Evolutionary conservation across 2,113 vertebrate species (phyloP), one percentile per base, ranked within the genome.

Genomic region (Dicentrarchus labrax): DNA sequence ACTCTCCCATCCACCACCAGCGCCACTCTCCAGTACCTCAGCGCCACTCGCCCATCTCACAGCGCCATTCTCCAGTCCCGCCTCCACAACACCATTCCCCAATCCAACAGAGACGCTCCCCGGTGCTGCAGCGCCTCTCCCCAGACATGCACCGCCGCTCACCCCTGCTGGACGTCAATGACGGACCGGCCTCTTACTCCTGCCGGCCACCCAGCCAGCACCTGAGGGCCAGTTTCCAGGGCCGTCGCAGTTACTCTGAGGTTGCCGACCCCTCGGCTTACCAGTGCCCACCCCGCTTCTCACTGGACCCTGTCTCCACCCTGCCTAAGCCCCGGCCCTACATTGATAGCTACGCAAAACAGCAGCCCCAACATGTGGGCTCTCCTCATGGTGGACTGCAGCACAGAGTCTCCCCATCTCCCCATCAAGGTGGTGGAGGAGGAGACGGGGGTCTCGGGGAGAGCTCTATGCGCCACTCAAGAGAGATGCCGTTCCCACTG

Each of bases 231-330:
- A 97, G 97, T 80, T 99, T 99, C 95, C 98, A 98, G 83, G 97
- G 97, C 9, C 97, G 97, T 0, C 96, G 98, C 67, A 99, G 98
- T 86, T 99, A 99, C 94, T 99, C 98, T 0, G 98, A 99, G 94
- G 96, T 98, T 56, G 95, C 95, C 0, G 97, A 98, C 92, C 96
- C 96, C 13, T 97, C 97, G 0, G 94, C 96, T 69, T 98, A 98
- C 91, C 96, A 96, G 86, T 96, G 97, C 83, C 95, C 94, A 5
- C 94, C 96, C 48, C 94, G 96, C 81, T 96, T 97, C 81, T 95
- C 97, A 90, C 95, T 98, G 83, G 97, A 97, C 86, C 96, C 97
- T 0, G 96, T 97, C 6, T 96, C 97, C 77, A 98, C 97, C 11
- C 95, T 98, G 38, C 97, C 98, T 21, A 98, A 98, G 89, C 98